Conservation (phyloP, 2,797 vertebrate species). For the Poliocrania exsul region DNA sequence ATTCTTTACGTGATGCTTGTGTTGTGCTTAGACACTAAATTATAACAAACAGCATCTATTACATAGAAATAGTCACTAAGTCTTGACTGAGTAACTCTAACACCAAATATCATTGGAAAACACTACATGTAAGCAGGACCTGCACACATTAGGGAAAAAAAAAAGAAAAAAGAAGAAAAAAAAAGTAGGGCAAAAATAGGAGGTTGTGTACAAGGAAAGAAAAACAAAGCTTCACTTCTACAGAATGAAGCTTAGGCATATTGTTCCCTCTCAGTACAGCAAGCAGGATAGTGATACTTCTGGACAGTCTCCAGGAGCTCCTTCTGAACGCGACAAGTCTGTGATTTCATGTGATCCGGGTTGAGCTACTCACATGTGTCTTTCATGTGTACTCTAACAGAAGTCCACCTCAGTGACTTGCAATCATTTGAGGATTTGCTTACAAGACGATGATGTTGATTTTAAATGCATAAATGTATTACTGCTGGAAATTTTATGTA, state of each 20-base stretch:
- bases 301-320: not conserved
- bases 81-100: not conserved
- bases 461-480: not conserved
- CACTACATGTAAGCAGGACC: not conserved
- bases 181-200: not conserved
- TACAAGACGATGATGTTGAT: not conserved
- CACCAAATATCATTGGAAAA: not conserved
- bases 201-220: not conserved
- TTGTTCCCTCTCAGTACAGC: not conserved
- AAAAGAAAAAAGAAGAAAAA: rapidly evolving
- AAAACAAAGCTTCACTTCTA: not conserved
- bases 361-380: not conserved
- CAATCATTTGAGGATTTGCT: not conserved
- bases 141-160: rapidly evolving
- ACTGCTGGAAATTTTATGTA: not conserved
- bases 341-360: not conserved
- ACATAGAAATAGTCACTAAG: not conserved
- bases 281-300: not conserved
- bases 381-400: not conserved
- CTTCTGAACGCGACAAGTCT: not conserved
- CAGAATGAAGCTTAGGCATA: not conserved
- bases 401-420: not conserved
- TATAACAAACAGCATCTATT: not conserved
- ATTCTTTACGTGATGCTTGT: rapidly evolving
- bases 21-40: not conserved